Percentiles rank a stretch among this genome's conserved stretches.
These are phyloP conservation scores for Gastrophysa polygoni DNA, from an alignment of 2,888 invertebrate species.

Conservation along the genomic window DNA sequence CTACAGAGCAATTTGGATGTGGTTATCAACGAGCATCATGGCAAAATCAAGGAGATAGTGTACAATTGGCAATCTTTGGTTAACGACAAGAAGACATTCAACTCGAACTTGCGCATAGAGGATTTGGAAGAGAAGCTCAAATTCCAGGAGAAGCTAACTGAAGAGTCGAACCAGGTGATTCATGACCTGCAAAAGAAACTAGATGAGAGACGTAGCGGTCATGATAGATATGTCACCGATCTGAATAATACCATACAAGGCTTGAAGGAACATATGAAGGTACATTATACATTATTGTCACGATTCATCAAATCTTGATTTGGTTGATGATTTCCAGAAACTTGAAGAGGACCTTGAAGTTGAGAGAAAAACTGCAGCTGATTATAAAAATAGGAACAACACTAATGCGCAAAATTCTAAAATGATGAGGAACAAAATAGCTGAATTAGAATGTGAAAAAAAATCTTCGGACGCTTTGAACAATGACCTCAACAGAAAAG, in stretches of 20 bases:
- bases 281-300: constrained; percentile 3
- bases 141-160: constrained; percentile 40
- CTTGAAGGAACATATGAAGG: constrained; percentile 45
- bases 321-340: constrained; percentile 36
- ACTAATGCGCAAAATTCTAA: constrained; percentile 56
- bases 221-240: constrained; percentile 44
- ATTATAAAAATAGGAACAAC: constrained; percentile 42
- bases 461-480: constrained; percentile 56
- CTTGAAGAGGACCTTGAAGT: constrained; percentile 48
- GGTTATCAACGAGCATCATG: constrained; percentile 44
- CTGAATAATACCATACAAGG: constrained; percentile 41
- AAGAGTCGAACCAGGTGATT: constrained; percentile 40
- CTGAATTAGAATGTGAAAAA: constrained; percentile 57
- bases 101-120: constrained; percentile 33
- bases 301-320: neutral
- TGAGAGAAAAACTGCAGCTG: constrained; percentile 43
- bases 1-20: constrained; percentile 47
- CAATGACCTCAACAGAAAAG: constrained; percentile 47
- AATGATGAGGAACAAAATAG: constrained; percentile 55
- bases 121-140: constrained; percentile 45
- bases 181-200: constrained; percentile 45
- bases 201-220: constrained; percentile 43
- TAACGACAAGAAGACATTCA: constrained; percentile 33
- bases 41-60: constrained; percentile 45
- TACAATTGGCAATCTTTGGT: constrained; percentile 45